Base-by-base conservation (phyloP, 2,888 invertebrate genomes). In the Saturnia japonica region DNA sequence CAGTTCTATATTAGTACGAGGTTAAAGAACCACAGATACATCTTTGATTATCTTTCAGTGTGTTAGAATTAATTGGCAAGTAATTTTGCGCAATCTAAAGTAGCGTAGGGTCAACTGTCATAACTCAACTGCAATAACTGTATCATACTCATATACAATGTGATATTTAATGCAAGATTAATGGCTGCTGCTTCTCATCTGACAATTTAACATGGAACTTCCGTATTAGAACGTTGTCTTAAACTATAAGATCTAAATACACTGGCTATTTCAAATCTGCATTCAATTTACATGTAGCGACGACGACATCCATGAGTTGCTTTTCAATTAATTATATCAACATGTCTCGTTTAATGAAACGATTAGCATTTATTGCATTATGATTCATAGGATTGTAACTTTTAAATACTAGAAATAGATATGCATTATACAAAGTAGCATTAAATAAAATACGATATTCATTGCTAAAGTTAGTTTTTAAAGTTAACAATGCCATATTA, bases 301-400 rank as follows among this genome's bases (percentile, higher is more conserved):
- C 74, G 79, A 79, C 80, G 82, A 85, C 83, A 85, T 80, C 78
- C 79, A 77, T 82, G 78, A 82, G 77, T 75, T 77, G 73, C 78
- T 78, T 82, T 82, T 84, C 84, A 78, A 85, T 85, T 84, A 86
- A 85, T 85, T 85, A 83, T 72, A 74, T 67, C 42, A 19, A 25
- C 40, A 51, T 54, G 66, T 67, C 67, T 67, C 43, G 45, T 70
- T 54, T 25, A 12, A 70, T 66, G 25, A 22, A 51, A 66, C 51
- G 22, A 42, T 28, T 45, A 25, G 22, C 28, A 22, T 12, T 28
- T 54, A 40, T 40, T 11, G 22, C 8, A 12, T 40, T 54, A 14
- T 42, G n/a, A 11, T 64, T 22, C 64, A 47, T 45, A n/a, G 16
- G 9, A 62, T 69, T 69, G 2, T 69, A 45, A 25, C n/a, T 28